Evolutionary conservation across 2,888 invertebrate species (phyloP), one percentile per base, ranked within the genome.

Genomic region (Eupithecia dodoneata): DNA sequence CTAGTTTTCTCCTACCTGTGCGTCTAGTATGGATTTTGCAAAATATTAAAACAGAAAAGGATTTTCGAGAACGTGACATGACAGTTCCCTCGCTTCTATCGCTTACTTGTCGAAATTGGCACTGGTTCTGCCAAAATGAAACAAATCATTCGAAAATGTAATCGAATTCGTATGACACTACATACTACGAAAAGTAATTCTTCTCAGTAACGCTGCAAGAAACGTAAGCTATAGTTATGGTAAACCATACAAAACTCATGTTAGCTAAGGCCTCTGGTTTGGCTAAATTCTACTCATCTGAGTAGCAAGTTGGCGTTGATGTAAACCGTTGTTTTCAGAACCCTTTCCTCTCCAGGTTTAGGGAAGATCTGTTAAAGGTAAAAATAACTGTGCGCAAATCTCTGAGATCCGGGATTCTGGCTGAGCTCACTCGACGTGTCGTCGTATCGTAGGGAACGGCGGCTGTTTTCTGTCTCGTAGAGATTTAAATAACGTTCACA

Each of bases 261-360:
- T 30, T 30, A 30, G 30, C 10, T 10, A 59, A 18, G 18, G n/a
- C 55, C 2, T n/a, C 9, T n/a, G 59, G n/a, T 18, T 59, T 59
- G 18, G 18, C 10, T 45, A 67, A 45, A 5, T 69, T 69, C 15
- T 18, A 3, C 15, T 7, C 44, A 67, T 15, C 15, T 45, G 10
- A 10, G 44, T 44, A 44, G 3, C 41, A 15, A 18, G 44, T 12
- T 7, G 67, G 42, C 42, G 44, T 67, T 44, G 52, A 73, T 75
- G 71, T 30, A 42, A 75, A 49, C 66, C 71, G 67, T 76, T 76
- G 77, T 52, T 77, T 72, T 18, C 44, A 30, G 18, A 73, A 75
- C 73, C 71, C 71, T 47, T 69, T 74, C 63, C 44, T 65, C 15
- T 55, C 59, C 45, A 69, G n/a, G n/a, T n/a, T 69, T 44, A 63